Percentiles rank a stretch among this genome's conserved stretches.
phyloP scores from a whole-genome alignment of 1,140 invertebrate species.

The Atta texana region DNA sequence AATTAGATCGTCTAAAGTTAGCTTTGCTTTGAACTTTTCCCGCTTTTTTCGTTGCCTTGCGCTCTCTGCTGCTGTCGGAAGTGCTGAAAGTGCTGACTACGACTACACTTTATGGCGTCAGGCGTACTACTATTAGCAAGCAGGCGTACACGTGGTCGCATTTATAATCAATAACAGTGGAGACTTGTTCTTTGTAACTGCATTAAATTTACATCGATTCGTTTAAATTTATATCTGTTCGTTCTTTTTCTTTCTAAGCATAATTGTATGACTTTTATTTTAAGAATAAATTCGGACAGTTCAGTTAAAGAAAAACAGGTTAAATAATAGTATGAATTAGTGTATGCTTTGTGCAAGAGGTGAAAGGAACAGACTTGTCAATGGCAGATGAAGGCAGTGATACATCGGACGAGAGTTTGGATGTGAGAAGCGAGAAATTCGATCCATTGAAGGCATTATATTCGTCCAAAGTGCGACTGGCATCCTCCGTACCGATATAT shows the following conservation, averaged over 20 bases:
- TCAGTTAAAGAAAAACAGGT: too few relatives aligned
- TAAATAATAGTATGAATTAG: not conserved
- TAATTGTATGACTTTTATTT: too few relatives aligned
- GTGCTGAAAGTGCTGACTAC: not conserved
- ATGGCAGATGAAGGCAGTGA: slow-evolving; percentile 78
- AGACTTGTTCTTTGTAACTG: too few relatives aligned
- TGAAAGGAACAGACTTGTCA: not conserved
- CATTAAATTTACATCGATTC: too few relatives aligned
- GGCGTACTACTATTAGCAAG: too few relatives aligned
- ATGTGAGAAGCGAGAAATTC: slow-evolving; percentile 89
- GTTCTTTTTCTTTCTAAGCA: too few relatives aligned
- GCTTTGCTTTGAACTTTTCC: not conserved
- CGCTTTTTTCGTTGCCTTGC: not conserved
- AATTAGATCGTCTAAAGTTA: not conserved
- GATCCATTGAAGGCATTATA: slow-evolving; percentile 90
- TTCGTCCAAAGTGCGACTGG: slow-evolving; percentile 86
- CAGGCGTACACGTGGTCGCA: not conserved
- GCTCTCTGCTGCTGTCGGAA: not conserved
- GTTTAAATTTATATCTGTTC: too few relatives aligned
- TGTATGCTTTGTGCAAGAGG: not conserved
- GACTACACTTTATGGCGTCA: too few relatives aligned
- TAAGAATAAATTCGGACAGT: too few relatives aligned
- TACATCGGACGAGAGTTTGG: slow-evolving; percentile 88
- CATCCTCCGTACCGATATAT: slow-evolving; percentile 87
- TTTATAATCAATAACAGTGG: not conserved